Evolutionary conservation across 1,140 invertebrate species (phyloP).

Genomic region (Zaprionus ornatus): DNA sequence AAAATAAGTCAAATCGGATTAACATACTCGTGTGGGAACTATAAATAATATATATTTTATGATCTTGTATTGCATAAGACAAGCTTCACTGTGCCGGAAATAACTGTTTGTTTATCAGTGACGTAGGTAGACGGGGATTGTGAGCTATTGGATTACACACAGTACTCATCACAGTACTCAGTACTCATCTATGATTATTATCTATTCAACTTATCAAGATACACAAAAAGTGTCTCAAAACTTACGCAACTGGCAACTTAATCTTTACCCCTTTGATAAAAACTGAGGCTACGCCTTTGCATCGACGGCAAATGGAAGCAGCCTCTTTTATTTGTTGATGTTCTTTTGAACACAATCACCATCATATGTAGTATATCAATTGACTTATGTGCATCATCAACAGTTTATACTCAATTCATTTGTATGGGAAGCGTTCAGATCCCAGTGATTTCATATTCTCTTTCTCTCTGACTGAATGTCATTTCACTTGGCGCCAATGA

Average conservation of each 20-base stretch:
- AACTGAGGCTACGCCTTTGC: constrained; percentile 1
- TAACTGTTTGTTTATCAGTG: not conserved
- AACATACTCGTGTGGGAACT: not conserved
- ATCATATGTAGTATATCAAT: not conserved
- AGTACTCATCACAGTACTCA: not conserved
- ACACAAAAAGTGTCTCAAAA: not conserved
- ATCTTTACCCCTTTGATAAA: not conserved
- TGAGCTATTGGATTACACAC: not conserved
- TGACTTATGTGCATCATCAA: constrained; percentile 4
- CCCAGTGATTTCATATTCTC: constrained; percentile 4
- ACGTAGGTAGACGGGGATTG: not conserved
- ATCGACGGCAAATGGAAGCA: constrained; percentile 2
- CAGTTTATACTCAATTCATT: constrained; percentile 5
- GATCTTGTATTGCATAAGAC: not conserved
- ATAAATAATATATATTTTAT: not conserved
- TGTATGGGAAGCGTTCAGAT: not conserved
- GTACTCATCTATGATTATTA: not conserved
- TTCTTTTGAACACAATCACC: not conserved
- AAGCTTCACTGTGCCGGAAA: not conserved
- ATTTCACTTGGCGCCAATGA: constrained; percentile 26
- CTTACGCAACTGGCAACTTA: not conserved
- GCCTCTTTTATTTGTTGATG: not conserved
- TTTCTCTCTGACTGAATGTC: constrained; percentile 12
- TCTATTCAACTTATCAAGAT: not conserved
- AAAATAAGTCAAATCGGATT: too few relatives aligned